phyloP scores from a whole-genome alignment of 2,797 vertebrate species.

The Semaprochilodus insignis region DNA sequence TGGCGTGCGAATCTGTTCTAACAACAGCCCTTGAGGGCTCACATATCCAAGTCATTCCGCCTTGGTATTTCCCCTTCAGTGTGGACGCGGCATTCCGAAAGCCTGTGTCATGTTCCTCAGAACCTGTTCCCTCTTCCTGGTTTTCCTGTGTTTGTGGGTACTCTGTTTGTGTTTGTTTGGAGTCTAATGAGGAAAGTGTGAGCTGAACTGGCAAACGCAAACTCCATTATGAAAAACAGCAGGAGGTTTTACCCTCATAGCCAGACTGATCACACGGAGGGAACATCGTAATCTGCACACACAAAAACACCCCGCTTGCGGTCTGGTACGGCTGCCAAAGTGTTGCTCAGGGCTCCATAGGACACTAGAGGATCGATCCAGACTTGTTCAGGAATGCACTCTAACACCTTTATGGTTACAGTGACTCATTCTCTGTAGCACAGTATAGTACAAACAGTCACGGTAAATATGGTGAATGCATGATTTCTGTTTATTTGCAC shows the following conservation, averaged over 20 bases:
- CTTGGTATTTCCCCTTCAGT: constrained; percentile 15
- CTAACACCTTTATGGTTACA: background rate
- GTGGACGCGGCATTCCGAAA: background rate
- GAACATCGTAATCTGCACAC: background rate
- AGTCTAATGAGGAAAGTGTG: constrained; percentile 9
- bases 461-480: no score
- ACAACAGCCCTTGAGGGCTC: background rate
- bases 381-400: background rate
- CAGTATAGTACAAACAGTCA: no score
- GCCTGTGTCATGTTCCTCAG: background rate
- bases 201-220: background rate
- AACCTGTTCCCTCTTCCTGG: constrained; percentile 12
- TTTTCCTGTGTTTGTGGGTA: constrained; percentile 22
- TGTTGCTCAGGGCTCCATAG: background rate
- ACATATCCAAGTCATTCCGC: background rate
- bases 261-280: background rate
- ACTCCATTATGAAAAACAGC: background rate
- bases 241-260: background rate
- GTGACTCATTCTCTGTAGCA: no score
- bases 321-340: background rate
- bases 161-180: constrained; percentile 16
- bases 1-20: background rate
- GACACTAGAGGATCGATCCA: background rate
- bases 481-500: no score
- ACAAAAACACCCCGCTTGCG: background rate